phyloP scores from a whole-genome alignment of 2,113 vertebrate species.

The Pluvianellus socialis region DNA sequence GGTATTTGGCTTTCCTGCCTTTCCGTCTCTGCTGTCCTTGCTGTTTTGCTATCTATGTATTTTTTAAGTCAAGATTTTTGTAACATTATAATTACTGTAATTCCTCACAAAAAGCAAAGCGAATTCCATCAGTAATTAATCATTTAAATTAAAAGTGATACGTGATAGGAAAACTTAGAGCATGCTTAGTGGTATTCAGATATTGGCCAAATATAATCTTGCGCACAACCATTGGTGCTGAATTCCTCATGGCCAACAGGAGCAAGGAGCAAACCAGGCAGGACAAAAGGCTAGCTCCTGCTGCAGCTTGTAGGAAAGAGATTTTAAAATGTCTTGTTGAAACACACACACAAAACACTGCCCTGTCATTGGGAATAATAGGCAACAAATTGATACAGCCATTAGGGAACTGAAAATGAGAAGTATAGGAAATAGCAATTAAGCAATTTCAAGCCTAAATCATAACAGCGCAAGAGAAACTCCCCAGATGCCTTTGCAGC shows the following conservation, averaged over 20 bases:
- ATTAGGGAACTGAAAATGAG: conserved; percentile 62
- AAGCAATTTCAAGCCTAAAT: conserved; percentile 65
- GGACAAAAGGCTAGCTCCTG: background rate
- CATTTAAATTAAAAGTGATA: background rate
- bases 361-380: conserved; percentile 47
- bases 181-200: background rate
- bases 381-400: conserved; percentile 59
- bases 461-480: conserved; percentile 15
- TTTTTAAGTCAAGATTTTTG: background rate
- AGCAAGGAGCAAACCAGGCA: background rate
- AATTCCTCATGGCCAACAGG: background rate
- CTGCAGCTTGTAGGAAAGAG: background rate
- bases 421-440: conserved; percentile 60
- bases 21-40: background rate
- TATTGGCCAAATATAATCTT: background rate
- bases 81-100: background rate
- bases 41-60: background rate
- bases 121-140: background rate
- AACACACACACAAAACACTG: background rate
- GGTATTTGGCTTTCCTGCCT: background rate
- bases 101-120: background rate
- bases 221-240: background rate
- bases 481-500: conserved; percentile 41
- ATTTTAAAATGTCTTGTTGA: conserved; percentile 14
- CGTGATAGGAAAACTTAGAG: background rate